Evolutionary conservation across 1,140 invertebrate species (phyloP), one percentile per base, ranked within the genome.

Genomic region (Plectrocnemia conspersa): DNA sequence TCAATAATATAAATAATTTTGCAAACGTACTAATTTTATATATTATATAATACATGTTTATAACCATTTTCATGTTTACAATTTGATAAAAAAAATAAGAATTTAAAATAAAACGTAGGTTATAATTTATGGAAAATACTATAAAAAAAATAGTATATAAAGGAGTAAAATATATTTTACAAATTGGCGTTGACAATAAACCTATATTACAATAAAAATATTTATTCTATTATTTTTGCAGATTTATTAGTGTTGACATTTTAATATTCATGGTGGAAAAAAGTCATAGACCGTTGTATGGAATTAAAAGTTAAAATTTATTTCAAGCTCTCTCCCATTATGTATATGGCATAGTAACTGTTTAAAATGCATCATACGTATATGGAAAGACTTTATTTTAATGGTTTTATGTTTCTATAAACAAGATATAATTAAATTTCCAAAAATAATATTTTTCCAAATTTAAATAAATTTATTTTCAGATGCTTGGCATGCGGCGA

Each of bases 401-500:
- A 7, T 29, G 27, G 7, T 7, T 7, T 13, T 29, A 29, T 29
- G 7, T 29, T 29, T 29, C n/a, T 29, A 9, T 29, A 9, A 9
- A 29, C n/a, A 9, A 13, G 7, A 9, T 29, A 29, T 29, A 29
- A 9, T 7, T 13, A 29, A 13, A 29, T 9, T 13, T 29, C 7
- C n/a, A 29, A 29, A 13, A 9, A 13, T 29, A 9, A 13, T 9
- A 9, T 13, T 29, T 13, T 29, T 29, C 7, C 7, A 6, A 46
- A 25, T 18, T 7, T 46, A 6, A 6, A 24, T 11, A 15, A n/a
- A 15, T 46, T 46, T 25, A 15, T 21, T 23, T 52, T n/a, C 32
- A 59, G 57, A 52, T 59, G 52, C 36, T 52, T 49, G 32, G 45
- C 16, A 18, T 54, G 52, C 13, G 27, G 33, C 3, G 52, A 54